Base-by-base conservation (phyloP, 37 sponge, comb jelly and placozoan species). In the Chondrosia reniformis region DNA sequence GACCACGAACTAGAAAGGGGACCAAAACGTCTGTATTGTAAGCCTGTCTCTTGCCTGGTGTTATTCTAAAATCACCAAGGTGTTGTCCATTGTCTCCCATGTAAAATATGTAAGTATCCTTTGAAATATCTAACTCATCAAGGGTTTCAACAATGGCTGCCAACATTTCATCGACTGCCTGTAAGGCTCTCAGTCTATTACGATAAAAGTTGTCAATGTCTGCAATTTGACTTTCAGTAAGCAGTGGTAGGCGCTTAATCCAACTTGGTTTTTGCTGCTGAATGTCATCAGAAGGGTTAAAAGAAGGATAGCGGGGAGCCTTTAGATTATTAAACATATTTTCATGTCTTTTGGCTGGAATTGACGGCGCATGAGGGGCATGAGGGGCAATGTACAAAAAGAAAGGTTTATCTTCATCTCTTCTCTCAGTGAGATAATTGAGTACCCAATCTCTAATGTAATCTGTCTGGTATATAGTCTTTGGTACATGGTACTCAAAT, bases 1-100 rank as follows among this genome's bases (percentile, higher is more conserved):
- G 89, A n/a, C 89, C 89, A 57, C 84, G 76, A 4, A 75, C 89
- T 1, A 88, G 55, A 40, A 88, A 88, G 44, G 89, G 89, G 37
- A 88, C 84, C 28, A 74, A 45, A 19, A 88, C 76, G 59, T 88
- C 89, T 24, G 89, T 88, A 63, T 88, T 84, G 33, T 84, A 88
- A 27, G 84, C 89, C 39, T 88, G 89, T 22, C 89, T 79, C 79
- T 88, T 88, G 36, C 89, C 89, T 32, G 80, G 80, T n/a, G 89
- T 79, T 31, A 88, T 49, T 21, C 89, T 71, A 42, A 72, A 88
- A 41, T 88, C 89, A 15, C 89, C 89, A 0, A 88, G 58, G 56
- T 88, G 89, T 61, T 88, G 89, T 25, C 89, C 89, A 80, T 88
- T 88, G 72, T 88, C 89, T 56, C 85, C 85, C 82, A 85, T 81